These are phyloP conservation scores for Okamejei kenojei DNA, from an alignment of 2,797 vertebrate species.

Conservation along the genomic window DNA sequence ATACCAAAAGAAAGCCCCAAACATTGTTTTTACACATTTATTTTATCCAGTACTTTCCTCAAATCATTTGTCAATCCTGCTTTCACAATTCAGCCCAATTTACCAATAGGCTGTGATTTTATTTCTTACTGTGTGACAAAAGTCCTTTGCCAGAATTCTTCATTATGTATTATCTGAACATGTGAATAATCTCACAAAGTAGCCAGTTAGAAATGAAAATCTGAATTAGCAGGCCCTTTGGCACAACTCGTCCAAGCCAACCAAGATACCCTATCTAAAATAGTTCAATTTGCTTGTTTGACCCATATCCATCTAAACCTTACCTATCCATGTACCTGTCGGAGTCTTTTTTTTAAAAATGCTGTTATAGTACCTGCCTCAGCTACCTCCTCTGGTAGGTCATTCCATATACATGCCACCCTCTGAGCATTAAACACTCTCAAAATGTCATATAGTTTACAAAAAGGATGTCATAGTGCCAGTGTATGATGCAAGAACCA, in stretches of 20 bases:
- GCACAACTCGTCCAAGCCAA: too few species aligned
- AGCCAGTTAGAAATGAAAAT: background rate
- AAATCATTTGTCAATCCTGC: background rate
- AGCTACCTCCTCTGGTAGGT: too few species aligned
- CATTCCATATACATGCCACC: too few species aligned
- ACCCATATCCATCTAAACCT: too few species aligned
- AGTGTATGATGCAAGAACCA: background rate
- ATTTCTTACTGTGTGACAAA: background rate
- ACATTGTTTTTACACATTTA: background rate
- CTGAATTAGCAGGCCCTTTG: background rate
- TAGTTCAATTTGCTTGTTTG: too few species aligned
- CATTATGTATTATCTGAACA: background rate
- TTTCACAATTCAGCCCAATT: background rate
- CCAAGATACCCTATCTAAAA: too few species aligned
- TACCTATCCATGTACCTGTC: too few species aligned
- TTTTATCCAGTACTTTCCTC: background rate
- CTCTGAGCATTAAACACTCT: background rate
- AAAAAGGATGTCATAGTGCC: background rate
- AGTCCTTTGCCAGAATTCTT: background rate
- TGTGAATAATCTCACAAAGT: background rate
- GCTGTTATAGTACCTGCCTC: too few species aligned
- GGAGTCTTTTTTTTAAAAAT: too few species aligned
- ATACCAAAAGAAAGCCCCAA: background rate
- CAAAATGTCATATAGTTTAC: background rate
- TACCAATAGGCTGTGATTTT: background rate